Evolutionary conservation across 2,113 vertebrate species (phyloP).

Genomic region (Orcinus orca): DNA sequence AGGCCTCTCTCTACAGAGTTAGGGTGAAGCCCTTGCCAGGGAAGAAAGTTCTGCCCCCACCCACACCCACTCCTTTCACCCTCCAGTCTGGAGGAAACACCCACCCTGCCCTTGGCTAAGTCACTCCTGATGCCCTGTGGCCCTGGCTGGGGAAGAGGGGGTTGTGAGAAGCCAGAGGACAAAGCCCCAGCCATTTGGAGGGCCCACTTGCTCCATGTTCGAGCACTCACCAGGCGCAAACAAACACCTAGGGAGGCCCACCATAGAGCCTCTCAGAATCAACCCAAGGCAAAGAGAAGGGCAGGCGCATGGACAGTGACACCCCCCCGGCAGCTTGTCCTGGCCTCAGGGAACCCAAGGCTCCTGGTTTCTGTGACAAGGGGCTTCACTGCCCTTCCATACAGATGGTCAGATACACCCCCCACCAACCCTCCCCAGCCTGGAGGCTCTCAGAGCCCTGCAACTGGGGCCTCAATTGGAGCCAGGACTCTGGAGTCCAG

Average conservation of each 20-base stretch:
- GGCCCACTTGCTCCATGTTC: background rate
- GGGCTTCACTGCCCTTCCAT: background rate
- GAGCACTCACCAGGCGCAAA: fast-evolving
- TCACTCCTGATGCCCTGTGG: background rate
- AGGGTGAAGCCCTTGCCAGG: background rate
- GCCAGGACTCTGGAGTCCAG: background rate
- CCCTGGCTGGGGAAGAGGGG: background rate
- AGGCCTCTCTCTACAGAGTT: background rate
- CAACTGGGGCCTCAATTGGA: background rate
- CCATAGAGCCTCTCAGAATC: background rate
- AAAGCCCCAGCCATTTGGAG: background rate
- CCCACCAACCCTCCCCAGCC: background rate
- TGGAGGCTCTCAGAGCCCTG: background rate
- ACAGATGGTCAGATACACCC: background rate
- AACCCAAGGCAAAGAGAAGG: background rate
- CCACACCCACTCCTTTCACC: fast-evolving
- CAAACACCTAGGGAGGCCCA: fast-evolving
- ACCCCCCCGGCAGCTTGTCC: background rate
- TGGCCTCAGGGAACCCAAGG: background rate
- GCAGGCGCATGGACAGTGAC: background rate
- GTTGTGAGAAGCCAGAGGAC: background rate
- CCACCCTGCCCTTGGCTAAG: too few species aligned
- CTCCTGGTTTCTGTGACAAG: background rate
- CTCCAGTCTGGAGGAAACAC: background rate
- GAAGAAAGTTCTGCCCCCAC: background rate